These are phyloP conservation scores for Sympetrum striolatum DNA, from an alignment of 2,888 invertebrate species.

Conservation along the genomic window DNA sequence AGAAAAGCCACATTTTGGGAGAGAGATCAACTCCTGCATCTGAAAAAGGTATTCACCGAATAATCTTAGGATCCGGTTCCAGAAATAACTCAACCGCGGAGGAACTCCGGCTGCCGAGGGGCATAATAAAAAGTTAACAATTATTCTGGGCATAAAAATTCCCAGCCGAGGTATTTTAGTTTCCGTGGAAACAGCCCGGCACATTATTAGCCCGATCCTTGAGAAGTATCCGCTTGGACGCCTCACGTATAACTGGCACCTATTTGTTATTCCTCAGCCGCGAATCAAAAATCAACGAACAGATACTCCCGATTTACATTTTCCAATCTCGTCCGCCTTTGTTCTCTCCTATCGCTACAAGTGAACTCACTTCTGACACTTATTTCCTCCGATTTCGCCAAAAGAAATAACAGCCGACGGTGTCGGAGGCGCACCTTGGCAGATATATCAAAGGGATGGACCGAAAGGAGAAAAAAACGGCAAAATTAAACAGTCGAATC, in stretches of 20 bases:
- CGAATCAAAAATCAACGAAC: neutral
- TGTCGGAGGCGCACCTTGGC: neutral
- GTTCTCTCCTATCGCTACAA: neutral
- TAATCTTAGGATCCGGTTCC: too few relatives aligned
- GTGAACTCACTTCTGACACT: conserved; percentile 9
- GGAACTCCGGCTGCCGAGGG: too few relatives aligned
- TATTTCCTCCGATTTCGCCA: conserved; percentile 8
- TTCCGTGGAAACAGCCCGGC: neutral
- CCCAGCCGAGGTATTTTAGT: neutral
- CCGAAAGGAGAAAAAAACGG: neutral
- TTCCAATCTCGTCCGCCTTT: neutral
- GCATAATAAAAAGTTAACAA: neutral
- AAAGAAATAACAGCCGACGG: neutral
- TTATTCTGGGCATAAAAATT: neutral
- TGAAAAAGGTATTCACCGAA: too few relatives aligned
- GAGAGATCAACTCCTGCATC: too few relatives aligned
- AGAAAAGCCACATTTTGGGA: too few relatives aligned
- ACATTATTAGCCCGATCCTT: neutral
- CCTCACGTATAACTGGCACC: neutral
- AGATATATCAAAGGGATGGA: conserved; percentile 15
- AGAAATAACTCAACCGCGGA: too few relatives aligned
- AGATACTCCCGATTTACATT: neutral
- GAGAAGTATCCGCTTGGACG: neutral
- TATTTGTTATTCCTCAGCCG: neutral
- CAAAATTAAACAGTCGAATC: neutral